These are phyloP conservation scores for Phymorhynchus buccinoides DNA, from an alignment of 1,140 invertebrate genomes.

Conservation along the genomic window DNA sequence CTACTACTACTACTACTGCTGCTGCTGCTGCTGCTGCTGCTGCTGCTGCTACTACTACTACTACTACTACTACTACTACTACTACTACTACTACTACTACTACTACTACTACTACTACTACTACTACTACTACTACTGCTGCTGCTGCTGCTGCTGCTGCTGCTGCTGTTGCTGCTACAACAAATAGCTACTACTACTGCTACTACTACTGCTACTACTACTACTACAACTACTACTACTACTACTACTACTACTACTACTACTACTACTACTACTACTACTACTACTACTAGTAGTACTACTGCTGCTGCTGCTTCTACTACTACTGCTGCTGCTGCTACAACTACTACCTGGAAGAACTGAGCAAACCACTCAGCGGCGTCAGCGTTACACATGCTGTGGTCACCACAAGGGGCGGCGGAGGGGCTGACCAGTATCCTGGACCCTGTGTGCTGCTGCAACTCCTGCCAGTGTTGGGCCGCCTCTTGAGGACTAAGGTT, in stretches of 20 bases:
- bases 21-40: too few relatives aligned
- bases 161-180: too few relatives aligned
- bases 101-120: too few relatives aligned
- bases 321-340: background rate
- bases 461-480: slow-evolving; percentile 42
- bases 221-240: background rate
- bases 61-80: too few relatives aligned
- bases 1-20: too few relatives aligned
- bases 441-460: slow-evolving; percentile 37
- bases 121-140: too few relatives aligned
- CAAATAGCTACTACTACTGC: background rate
- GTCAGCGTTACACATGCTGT: slow-evolving; percentile 14
- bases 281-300: slow-evolving; percentile 5
- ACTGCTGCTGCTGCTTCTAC: background rate
- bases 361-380: slow-evolving; percentile 47
- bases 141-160: too few relatives aligned
- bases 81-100: too few relatives aligned
- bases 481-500: slow-evolving; percentile 45
- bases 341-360: slow-evolving; percentile 49
- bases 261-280: background rate
- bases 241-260: background rate
- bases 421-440: slow-evolving; percentile 49
- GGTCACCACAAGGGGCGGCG: slow-evolving; percentile 39
- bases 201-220: background rate
- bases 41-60: too few relatives aligned